Evolutionary conservation across 2,888 invertebrate genomes (phyloP), one percentile per base, ranked within the genome.

Genomic region (Torymus texanus): DNA sequence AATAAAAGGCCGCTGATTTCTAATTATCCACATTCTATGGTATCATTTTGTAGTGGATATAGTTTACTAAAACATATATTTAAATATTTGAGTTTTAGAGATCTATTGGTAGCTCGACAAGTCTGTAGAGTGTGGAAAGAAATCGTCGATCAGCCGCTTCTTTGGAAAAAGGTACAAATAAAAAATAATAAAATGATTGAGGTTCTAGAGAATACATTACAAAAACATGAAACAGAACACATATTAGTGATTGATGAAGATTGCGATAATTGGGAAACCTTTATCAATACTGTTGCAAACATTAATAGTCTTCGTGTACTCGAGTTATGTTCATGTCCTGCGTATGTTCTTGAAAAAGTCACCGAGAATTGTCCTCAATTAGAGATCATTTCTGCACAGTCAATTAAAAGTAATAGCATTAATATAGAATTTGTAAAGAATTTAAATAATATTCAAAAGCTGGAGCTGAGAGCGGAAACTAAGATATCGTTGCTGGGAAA

Each of bases 111-210:
- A 18, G 94, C 95, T 74, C 94, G 95, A 56, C 93, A 94, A 66
- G 96, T 96, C 0, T 95, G 95, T 87, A 93, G 93, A 79, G 92
- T 95, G 90, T 96, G 96, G 96, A 91, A 94, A 62, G 93, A 94
- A 86, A 91, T 95, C 16, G 94, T 94, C 0, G 93, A 94, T 73
- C 94, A 95, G 87, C 93, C 93, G 0, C 91, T 93, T 41, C 91
- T 96, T 79, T 97, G 97, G 97, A 91, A 93, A 77, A 94, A 94
- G 2, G 95, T 97, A 0, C 91, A 94, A 51, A 95, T 97, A 94
- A 96, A 96, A 88, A 96, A 96, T 87, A 95, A 96, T 8, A 94
- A 94, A 86, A 95, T 87, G 4, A 93, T 93, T 81, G 95, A 95
- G 86, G 97, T 94, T 0, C 91, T 96, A 71, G 94, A 95, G 29